Evolutionary conservation across 1,140 invertebrate species (phyloP), one percentile per base, ranked within the genome.

Genomic region (Rhizoglyphus robini): DNA sequence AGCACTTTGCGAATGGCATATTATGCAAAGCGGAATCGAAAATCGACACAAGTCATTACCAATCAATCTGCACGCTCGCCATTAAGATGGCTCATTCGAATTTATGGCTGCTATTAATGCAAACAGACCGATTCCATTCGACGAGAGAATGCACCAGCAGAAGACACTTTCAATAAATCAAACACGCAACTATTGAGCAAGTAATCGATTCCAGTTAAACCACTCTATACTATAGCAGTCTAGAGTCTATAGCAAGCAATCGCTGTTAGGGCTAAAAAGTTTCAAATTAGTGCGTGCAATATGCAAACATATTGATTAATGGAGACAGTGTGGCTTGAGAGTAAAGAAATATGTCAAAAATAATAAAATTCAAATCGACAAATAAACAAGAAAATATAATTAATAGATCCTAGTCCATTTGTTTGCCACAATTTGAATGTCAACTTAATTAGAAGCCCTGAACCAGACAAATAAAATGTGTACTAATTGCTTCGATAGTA

Each of bases 241-340:
- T n/a, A n/a, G n/a, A n/a, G n/a, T n/a, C n/a, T n/a, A n/a, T n/a
- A 46, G 41, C 41, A 23, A 23, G n/a, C n/a, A n/a, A 23, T 54
- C 23, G 51, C 51, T 15, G 51, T 54, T 27, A 5, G 8, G 5
- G 51, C 8, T 15, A 54, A 8, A 8, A 54, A 54, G 51, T 54
- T 54, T 54, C 51, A 54, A 54, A 54, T 54, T 54, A 54, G 51
- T 54, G 51, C 8, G 20, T 15, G 20, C 51, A 54, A 8, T 54
- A 54, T 54, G 51, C 51, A 54, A 54, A 54, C 51, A 54, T 54
- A 54, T 54, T 54, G 51, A 54, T 54, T 54, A 54, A 54, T 54
- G 51, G 36, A 11, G 36, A 41, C 8, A 41, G 36, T 41, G 36
- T 41, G 36, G 41, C 51, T 18, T 41, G 36, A 54, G 51, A 54